Conservation (phyloP, 2,797 vertebrate species). For the Trichosurus vulpecula region DNA sequence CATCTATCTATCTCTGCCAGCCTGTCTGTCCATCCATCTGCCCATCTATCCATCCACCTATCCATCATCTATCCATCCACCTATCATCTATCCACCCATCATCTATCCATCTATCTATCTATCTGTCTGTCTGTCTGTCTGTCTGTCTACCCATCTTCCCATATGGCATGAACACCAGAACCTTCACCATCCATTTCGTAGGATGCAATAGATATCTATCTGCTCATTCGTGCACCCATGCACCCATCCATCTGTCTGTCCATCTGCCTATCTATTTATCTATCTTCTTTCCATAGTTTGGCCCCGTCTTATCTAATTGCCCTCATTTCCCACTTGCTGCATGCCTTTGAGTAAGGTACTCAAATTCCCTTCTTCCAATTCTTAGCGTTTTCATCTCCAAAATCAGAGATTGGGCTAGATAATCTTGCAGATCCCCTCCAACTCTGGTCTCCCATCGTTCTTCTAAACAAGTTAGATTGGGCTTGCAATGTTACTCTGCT, state of each 20-base stretch:
- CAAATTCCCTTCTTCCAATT: conserved; percentile 1
- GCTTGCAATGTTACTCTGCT: background rate
- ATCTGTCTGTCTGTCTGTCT: too few relatives aligned
- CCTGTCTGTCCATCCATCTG: too few relatives aligned
- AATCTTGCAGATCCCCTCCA: background rate
- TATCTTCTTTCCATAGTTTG: background rate
- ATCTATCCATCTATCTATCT: background rate
- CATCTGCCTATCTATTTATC: background rate
- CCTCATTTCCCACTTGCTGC: background rate
- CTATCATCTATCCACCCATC: background rate
- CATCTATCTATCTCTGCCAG: too few relatives aligned
- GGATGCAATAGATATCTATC: background rate
- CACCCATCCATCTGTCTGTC: background rate
- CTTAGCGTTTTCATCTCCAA: background rate
- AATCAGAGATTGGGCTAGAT: background rate
- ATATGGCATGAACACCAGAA: background rate
- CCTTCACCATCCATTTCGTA: background rate
- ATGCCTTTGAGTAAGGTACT: background rate
- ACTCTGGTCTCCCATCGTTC: background rate
- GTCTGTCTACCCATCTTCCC: background rate
- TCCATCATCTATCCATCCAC: background rate
- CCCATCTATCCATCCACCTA: background rate
- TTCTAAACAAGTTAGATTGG: background rate
- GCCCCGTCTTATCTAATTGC: background rate
- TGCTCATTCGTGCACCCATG: background rate